Evolutionary conservation across 2,888 invertebrate species (phyloP), one percentile per base, ranked within the genome.

Genomic region (Drosophila limbata): DNA sequence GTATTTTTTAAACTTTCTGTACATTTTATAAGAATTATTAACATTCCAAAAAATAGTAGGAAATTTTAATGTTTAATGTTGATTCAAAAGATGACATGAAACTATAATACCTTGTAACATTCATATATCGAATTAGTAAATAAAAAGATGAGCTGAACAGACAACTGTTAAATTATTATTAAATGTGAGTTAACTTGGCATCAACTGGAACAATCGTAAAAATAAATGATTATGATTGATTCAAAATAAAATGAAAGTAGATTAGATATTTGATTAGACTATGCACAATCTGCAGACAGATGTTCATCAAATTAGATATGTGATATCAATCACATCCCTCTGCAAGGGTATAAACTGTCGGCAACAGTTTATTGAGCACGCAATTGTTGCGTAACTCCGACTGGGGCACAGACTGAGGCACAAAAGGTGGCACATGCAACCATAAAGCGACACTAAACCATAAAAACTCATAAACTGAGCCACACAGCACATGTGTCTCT

Each of bases 391-490:
- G 79, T 77, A 60, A 63, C 51, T 61, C 69, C 52, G 15, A n/a
- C 44, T 50, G 17, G 25, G 59, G 60, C 51, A 57, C 33, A 73
- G 15, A n/a, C 44, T 50, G 17, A 25, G 59, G 60, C 51, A 57
- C 33, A 73, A 62, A 72, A 73, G 73, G 77, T 77, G 59, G 68
- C 60, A 60, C 59, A 74, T 61, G 67, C 66, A 74, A 53, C 60
- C 79, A 79, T 84, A 87, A 83, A 82, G 79, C 55, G 72, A 63
- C 53, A 73, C 66, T 6, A 39, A 71, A 52, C 78, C 81, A 81
- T 81, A 79, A 77, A 81, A 81, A 69, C 74, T 69, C 77, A 81
- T 81, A 79, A 81, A 68, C 62, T 71, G 61, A 28, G 13, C 17
- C 35, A 39, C 39, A 37, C 39, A 50, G 33, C 61, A 51, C 48